Evolutionary conservation across 2,888 invertebrate species (phyloP).

Genomic region (Allophyes oxyacanthae): DNA sequence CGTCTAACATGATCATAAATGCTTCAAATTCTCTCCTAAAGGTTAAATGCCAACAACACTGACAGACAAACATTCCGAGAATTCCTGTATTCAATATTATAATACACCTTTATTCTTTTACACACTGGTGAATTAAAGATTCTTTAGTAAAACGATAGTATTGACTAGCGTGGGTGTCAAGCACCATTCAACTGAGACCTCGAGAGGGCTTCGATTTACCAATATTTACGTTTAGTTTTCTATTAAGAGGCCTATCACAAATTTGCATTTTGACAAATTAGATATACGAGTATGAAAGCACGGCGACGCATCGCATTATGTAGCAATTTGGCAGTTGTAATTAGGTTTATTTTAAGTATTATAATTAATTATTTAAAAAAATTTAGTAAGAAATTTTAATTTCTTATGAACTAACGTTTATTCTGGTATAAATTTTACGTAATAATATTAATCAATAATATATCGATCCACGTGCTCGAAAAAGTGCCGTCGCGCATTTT

Average conservation of each 20-base stretch:
- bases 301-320: too few relatives aligned
- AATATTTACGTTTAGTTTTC: slow-evolving; percentile 22
- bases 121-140: slow-evolving; percentile 24
- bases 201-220: slow-evolving; percentile 3
- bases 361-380: too few relatives aligned
- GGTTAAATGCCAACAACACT: slow-evolving; percentile 39
- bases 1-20: slow-evolving; percentile 24
- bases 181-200: slow-evolving; percentile 54
- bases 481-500: too few relatives aligned
- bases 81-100: slow-evolving; percentile 27
- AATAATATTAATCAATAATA: too few relatives aligned
- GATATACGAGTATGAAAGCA: too few relatives aligned
- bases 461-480: too few relatives aligned
- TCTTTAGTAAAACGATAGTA: slow-evolving; percentile 34
- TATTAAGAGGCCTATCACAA: slow-evolving; percentile 34
- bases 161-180: slow-evolving; percentile 60
- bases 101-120: slow-evolving; percentile 24
- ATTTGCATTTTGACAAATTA: too few relatives aligned
- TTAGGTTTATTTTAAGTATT: too few relatives aligned
- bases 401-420: too few relatives aligned
- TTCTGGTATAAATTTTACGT: too few relatives aligned
- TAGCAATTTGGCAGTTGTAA: too few relatives aligned
- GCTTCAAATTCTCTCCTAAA: slow-evolving; percentile 15
- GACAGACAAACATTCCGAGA: slow-evolving; percentile 32
- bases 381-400: too few relatives aligned